Conservation (phyloP, 2,797 vertebrate genomes). For the Orestias chungarensis region DNA sequence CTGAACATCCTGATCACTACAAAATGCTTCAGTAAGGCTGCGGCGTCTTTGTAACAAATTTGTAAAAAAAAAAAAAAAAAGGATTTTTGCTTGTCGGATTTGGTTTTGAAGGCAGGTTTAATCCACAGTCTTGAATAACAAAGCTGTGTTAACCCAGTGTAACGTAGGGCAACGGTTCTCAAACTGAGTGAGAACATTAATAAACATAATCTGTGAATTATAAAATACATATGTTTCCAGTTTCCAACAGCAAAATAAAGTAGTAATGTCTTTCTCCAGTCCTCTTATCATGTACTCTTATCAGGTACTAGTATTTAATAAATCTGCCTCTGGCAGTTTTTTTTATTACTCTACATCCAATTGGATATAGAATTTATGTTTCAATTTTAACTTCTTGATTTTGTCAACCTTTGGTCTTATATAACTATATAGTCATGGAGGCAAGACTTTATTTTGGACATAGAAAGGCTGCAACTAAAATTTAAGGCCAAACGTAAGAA, state of each 20-base stretch:
- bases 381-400: not conserved
- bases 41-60: not conserved
- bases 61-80: not conserved
- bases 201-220: conserved; percentile 5
- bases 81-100: not conserved
- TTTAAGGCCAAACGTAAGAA: not conserved
- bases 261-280: conserved; percentile 58
- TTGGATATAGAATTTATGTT: not conserved
- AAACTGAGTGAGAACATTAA: not conserved
- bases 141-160: conserved; percentile 6
- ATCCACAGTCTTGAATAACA: not conserved
- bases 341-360: conserved; percentile 22
- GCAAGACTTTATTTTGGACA: not conserved
- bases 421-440: not conserved
- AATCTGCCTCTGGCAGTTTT: conserved; percentile 27
- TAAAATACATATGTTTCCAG: not conserved
- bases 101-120: conserved; percentile 11
- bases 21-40: conserved; percentile 14
- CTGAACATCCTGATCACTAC: conserved; percentile 33
- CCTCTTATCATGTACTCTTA: conserved; percentile 38
- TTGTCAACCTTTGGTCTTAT: not conserved
- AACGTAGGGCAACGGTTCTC: not conserved
- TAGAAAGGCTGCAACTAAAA: not conserved
- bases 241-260: conserved; percentile 41
- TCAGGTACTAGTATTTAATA: conserved; percentile 39